Conservation (phyloP, 1,140 invertebrate species). For the Sminthurinus signatus region DNA sequence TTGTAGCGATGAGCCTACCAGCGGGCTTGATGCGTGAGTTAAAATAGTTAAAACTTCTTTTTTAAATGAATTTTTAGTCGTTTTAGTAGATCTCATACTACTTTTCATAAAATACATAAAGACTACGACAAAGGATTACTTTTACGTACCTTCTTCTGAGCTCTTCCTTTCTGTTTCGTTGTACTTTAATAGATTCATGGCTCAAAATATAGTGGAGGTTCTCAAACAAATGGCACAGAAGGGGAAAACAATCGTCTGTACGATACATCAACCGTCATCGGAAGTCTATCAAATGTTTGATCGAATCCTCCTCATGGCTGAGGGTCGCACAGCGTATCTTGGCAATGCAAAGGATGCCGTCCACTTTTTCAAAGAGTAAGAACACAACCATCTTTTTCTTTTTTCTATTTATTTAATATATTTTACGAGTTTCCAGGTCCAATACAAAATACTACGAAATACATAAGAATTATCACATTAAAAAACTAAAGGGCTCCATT, state of each 20-base stretch:
- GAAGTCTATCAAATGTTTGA: constrained; percentile 90
- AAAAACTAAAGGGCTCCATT: too few species aligned
- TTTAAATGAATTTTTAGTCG: constrained; percentile 60
- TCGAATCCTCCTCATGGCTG: constrained; percentile 80
- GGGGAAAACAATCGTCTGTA: constrained; percentile 87
- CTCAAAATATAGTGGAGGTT: constrained; percentile 80
- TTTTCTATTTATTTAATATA: too few species aligned
- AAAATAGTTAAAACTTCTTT: too few species aligned
- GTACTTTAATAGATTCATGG: constrained; percentile 89
- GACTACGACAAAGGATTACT: too few species aligned
- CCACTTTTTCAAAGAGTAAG: constrained; percentile 75
- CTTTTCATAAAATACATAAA: too few species aligned
- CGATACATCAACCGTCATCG: constrained; percentile 93
- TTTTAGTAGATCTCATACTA: neutral
- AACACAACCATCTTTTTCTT: constrained; percentile 13
- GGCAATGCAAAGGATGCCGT: constrained; percentile 67
- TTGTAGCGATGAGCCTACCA: too few species aligned
- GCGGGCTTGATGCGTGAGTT: too few species aligned
- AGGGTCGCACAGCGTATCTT: constrained; percentile 84
- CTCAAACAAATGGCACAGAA: constrained; percentile 68
- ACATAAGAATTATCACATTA: too few species aligned
- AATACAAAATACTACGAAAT: too few species aligned
- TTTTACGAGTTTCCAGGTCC: too few species aligned
- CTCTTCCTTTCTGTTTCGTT: constrained; percentile 66
- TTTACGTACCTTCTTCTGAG: too few species aligned